A percentile compares a stretch with the other conserved stretches of the same genome.
Conservation (phyloP, 1,140 invertebrate genomes). For the Helicoverpa armigera region DNA sequence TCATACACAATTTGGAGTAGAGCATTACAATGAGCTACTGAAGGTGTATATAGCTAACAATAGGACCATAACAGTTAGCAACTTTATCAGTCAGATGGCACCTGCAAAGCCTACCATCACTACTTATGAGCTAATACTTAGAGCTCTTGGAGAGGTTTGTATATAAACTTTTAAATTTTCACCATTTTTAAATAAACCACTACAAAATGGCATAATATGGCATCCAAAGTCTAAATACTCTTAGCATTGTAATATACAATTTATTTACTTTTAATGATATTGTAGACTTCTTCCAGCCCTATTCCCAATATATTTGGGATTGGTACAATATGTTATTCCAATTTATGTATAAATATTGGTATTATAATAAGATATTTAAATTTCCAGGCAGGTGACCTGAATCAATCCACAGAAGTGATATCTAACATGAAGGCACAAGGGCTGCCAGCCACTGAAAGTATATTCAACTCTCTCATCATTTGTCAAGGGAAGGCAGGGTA, state of each 20-base stretch:
- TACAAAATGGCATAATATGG: too few relatives aligned
- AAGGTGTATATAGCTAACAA: constrained; percentile 81
- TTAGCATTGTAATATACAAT: too few relatives aligned
- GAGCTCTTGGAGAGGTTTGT: constrained; percentile 84
- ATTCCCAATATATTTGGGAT: too few relatives aligned
- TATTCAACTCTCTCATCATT: constrained; percentile 88
- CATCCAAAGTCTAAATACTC: too few relatives aligned
- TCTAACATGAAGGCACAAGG: constrained; percentile 87
- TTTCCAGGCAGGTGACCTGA: constrained; percentile 86
- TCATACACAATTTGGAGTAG: constrained; percentile 75
- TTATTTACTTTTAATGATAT: too few relatives aligned
- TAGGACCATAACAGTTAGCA: constrained; percentile 66
- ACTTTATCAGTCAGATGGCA: constrained; percentile 77
- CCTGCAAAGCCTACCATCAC: constrained; percentile 78
- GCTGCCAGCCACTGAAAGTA: constrained; percentile 86
- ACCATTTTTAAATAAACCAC: too few relatives aligned
- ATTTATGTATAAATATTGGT: too few relatives aligned
- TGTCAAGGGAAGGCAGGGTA: constrained; percentile 87
- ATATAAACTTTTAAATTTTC: too few relatives aligned
- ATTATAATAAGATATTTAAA: too few relatives aligned
- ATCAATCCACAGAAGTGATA: constrained; percentile 87
- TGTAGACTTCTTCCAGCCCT: too few relatives aligned
- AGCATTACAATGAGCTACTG: constrained; percentile 83
- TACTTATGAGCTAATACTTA: constrained; percentile 85
- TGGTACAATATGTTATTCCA: too few relatives aligned